These are phyloP conservation scores for Gorsachius goisagi DNA, from an alignment of 2,113 vertebrate species.

Conservation along the genomic window DNA sequence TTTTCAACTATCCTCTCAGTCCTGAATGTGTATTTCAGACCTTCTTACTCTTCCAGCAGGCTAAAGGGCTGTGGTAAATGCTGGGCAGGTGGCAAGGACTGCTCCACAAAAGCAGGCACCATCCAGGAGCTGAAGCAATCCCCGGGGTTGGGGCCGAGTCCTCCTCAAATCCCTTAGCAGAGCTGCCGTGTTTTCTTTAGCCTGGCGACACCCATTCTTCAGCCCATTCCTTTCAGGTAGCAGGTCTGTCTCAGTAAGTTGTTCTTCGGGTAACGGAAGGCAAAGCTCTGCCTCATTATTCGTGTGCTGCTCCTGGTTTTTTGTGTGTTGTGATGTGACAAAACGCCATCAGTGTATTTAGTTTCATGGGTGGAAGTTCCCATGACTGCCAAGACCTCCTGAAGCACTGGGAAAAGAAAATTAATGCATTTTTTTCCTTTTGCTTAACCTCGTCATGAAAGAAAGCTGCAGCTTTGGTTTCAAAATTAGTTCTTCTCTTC, in stretches of 20 bases:
- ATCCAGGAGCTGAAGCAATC: background rate
- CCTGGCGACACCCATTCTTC: background rate
- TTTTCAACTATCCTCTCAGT: background rate
- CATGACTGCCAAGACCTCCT: background rate
- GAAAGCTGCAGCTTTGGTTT: background rate
- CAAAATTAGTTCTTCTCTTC: background rate
- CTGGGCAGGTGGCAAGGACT: background rate
- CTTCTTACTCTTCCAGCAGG: background rate
- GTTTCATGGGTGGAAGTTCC: background rate
- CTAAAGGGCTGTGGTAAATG: background rate
- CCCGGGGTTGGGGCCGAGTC: rapidly evolving
- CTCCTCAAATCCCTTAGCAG: background rate
- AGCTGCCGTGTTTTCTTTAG: background rate
- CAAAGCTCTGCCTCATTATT: background rate
- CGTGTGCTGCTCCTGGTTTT: background rate
- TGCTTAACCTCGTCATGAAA: background rate
- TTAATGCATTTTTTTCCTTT: background rate
- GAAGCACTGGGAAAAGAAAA: background rate
- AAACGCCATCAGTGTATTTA: background rate
- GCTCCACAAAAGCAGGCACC: background rate
- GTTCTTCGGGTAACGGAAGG: background rate
- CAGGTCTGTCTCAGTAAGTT: background rate
- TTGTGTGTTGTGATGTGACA: background rate
- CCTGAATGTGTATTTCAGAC: background rate
- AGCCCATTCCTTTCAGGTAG: background rate